A percentile compares a stretch with the other conserved stretches of the same genome.
Evolutionary conservation across 2,888 invertebrate species (phyloP).

Genomic region (Sarcophaga variegata): DNA sequence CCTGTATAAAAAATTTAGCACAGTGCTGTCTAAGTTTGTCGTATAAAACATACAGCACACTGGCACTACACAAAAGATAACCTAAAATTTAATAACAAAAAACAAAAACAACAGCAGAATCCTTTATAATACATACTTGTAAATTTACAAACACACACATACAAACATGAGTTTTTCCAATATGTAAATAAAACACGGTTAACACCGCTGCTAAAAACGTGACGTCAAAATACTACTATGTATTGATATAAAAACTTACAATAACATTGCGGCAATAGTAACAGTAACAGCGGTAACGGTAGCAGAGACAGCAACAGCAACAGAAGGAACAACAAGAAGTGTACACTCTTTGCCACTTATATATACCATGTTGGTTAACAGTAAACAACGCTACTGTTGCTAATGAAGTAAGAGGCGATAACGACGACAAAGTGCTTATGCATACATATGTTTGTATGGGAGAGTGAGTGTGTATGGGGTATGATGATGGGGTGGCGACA

Average conservation of each 20-base stretch:
- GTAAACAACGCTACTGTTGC: constrained; percentile 39
- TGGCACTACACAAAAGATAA: not conserved
- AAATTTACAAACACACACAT: not conserved
- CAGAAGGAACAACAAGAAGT: constrained; percentile 10
- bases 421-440: constrained; percentile 20
- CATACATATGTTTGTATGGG: constrained; percentile 10
- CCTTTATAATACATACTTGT: not conserved
- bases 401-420: constrained; percentile 9
- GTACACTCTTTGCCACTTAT: constrained; percentile 21
- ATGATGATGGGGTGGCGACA: constrained; percentile 54
- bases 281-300: not conserved
- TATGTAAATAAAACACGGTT: constrained; percentile 16
- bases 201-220: constrained; percentile 3
- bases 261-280: not conserved
- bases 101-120: constrained; percentile 9
- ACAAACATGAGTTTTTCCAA: not conserved
- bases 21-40: no score
- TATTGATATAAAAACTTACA: constrained; percentile 12
- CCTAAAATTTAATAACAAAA: constrained; percentile 20
- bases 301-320: not conserved
- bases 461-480: constrained; percentile 26
- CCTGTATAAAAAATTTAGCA: no score
- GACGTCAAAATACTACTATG: not conserved
- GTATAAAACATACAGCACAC: no score
- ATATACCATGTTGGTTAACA: constrained; percentile 40